Percentiles rank a stretch among this genome's conserved stretches.
These are phyloP conservation scores for Pseudeuparius sepicola DNA, from an alignment of 2,888 invertebrate species.

Conservation along the genomic window DNA sequence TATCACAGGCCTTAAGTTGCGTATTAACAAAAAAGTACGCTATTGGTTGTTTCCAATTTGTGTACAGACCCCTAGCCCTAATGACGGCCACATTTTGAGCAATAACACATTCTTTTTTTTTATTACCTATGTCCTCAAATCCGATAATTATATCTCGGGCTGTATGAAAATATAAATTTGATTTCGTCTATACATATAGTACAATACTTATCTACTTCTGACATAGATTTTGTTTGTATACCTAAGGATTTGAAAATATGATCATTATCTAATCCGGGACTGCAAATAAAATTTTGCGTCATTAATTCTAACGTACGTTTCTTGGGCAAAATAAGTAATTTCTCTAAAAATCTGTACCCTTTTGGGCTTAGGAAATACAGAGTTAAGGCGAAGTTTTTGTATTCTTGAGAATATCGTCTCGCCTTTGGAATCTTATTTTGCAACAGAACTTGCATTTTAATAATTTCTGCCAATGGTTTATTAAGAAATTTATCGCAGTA, in stretches of 20 bases:
- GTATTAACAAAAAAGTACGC: conserved; percentile 17
- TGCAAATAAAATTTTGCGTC: too few species aligned
- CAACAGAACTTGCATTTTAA: conserved; percentile 1
- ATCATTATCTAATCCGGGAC: too few species aligned
- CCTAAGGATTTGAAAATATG: too few species aligned
- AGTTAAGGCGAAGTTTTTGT: too few species aligned
- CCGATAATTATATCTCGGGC: conserved; percentile 15
- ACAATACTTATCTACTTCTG: conserved; percentile 13
- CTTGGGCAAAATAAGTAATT: too few species aligned
- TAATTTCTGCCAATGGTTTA: conserved; percentile 6
- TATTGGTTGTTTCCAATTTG: conserved; percentile 16
- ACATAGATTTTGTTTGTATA: conserved; percentile 30
- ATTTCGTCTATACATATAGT: conserved; percentile 16
- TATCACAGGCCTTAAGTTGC: conserved; percentile 10
- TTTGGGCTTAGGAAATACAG: too few species aligned
- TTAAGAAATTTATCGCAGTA: conserved; percentile 7
- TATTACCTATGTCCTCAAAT: conserved; percentile 8
- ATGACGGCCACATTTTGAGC: conserved; percentile 16
- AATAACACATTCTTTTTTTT: conserved; percentile 6
- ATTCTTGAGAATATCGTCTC: too few species aligned
- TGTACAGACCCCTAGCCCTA: conserved; percentile 14
- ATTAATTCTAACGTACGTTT: too few species aligned
- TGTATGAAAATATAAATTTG: conserved; percentile 14
- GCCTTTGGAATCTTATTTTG: conserved; percentile 4
- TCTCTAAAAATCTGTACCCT: too few species aligned